A percentile compares a stretch with the other conserved stretches of the same genome.
Conservation (phyloP, 2,797 vertebrate genomes). For the Enteromius treurensis region DNA sequence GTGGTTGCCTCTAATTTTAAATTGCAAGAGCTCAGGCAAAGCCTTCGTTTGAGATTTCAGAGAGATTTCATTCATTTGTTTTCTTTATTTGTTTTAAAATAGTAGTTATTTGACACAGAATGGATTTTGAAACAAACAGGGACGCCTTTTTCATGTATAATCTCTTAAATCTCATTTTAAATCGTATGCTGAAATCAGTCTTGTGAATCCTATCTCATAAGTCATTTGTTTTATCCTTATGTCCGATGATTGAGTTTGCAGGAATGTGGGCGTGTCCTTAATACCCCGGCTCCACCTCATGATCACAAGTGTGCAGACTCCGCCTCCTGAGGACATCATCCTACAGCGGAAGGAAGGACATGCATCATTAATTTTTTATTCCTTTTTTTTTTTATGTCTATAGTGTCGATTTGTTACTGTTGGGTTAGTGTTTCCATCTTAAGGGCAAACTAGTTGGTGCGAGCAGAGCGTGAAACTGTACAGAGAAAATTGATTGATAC, state of each 20-base stretch:
- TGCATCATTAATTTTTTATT: too few species aligned
- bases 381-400: not conserved
- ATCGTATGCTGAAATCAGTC: too few species aligned
- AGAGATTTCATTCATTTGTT: not conserved
- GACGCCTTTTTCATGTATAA: too few species aligned
- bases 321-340: not conserved
- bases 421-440: not conserved
- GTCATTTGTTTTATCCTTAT: too few species aligned
- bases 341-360: not conserved
- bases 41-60: too few species aligned
- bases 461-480: not conserved
- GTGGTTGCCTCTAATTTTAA: too few species aligned
- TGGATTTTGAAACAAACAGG: too few species aligned
- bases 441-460: not conserved
- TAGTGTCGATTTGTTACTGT: not conserved
- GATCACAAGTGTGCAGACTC: not conserved
- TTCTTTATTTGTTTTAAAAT: too few species aligned
- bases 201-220: too few species aligned
- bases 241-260: not conserved
- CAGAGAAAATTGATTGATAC: not conserved
- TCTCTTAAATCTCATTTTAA: too few species aligned
- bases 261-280: not conserved
- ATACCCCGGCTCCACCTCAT: not conserved
- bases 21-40: too few species aligned
- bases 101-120: too few species aligned